These are phyloP conservation scores for Mythimna pallens DNA, from an alignment of 2,888 invertebrate genomes.

Conservation along the genomic window DNA sequence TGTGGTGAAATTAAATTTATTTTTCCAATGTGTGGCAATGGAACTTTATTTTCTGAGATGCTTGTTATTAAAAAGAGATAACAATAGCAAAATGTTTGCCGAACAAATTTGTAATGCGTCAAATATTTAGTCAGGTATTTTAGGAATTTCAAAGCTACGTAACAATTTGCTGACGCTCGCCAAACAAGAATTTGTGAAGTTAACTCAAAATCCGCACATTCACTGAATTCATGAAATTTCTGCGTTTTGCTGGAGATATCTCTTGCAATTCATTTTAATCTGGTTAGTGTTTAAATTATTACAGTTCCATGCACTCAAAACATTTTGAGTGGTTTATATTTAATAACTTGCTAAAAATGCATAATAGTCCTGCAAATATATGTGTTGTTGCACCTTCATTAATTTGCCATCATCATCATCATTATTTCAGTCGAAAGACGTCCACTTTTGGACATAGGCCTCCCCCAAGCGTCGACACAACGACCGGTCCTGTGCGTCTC, in stretches of 20 bases:
- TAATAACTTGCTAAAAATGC: too few relatives aligned
- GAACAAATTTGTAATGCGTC: not conserved
- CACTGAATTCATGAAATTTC: not conserved
- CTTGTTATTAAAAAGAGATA: not conserved
- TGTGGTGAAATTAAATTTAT: not conserved
- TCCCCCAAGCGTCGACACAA: too few relatives aligned
- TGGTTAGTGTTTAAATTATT: not conserved
- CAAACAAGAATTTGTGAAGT: not conserved
- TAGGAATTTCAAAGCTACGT: not conserved
- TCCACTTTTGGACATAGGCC: too few relatives aligned
- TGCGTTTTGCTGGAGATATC: not conserved
- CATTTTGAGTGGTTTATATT: not conserved
- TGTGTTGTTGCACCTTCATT: too few relatives aligned
- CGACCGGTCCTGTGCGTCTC: too few relatives aligned
- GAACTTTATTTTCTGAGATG: not conserved
- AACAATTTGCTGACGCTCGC: not conserved
- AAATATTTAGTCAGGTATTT: not conserved
- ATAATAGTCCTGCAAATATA: too few relatives aligned
- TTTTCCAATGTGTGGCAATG: constrained; percentile 8
- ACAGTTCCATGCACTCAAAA: not conserved
- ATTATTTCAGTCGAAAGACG: too few relatives aligned
- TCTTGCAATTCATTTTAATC: too few relatives aligned
- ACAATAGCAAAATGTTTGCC: not conserved
- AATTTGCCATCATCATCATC: too few relatives aligned
- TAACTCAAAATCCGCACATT: not conserved